Conservation (phyloP, 2,797 vertebrate species). For the Trematomus bernacchii region DNA sequence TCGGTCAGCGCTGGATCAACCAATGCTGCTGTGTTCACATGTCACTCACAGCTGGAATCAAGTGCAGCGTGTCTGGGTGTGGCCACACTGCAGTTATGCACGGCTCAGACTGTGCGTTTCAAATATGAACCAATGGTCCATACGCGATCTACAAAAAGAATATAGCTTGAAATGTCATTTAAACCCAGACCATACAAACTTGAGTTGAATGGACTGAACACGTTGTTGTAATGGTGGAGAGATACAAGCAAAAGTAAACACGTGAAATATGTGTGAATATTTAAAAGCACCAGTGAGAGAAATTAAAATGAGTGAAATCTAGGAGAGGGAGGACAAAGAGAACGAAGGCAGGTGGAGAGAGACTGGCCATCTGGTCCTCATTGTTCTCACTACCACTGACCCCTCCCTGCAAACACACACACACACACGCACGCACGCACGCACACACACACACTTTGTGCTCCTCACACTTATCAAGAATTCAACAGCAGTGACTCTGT, state of each 20-base stretch:
- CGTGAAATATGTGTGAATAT: neutral
- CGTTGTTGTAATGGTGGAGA: neutral
- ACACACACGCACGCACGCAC: slow-evolving; percentile 7
- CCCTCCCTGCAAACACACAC: slow-evolving; percentile 38
- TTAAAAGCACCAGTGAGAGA: slow-evolving; percentile 2
- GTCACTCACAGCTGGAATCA: slow-evolving; percentile 20
- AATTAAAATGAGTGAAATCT: slow-evolving; percentile 7
- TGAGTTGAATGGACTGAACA: neutral
- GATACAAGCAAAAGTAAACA: neutral
- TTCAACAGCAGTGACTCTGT: slow-evolving; percentile 9
- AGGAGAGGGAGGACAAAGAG: slow-evolving; percentile 44
- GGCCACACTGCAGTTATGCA: neutral
- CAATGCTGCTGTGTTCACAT: slow-evolving; percentile 10
- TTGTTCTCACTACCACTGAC: slow-evolving; percentile 66
- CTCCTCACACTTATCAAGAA: slow-evolving; percentile 17
- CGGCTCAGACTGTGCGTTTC: neutral
- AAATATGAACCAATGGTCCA: neutral
- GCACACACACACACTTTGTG: neutral
- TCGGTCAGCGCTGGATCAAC: slow-evolving; percentile 6
- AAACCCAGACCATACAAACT: neutral
- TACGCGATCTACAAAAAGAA: neutral
- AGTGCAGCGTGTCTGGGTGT: slow-evolving; percentile 5
- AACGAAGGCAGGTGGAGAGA: slow-evolving; percentile 67
- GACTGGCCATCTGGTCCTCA: slow-evolving; percentile 72
- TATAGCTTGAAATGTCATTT: neutral